These are phyloP conservation scores for Aphaenogaster rudis DNA, from an alignment of 1,140 invertebrate species.

Conservation along the genomic window DNA sequence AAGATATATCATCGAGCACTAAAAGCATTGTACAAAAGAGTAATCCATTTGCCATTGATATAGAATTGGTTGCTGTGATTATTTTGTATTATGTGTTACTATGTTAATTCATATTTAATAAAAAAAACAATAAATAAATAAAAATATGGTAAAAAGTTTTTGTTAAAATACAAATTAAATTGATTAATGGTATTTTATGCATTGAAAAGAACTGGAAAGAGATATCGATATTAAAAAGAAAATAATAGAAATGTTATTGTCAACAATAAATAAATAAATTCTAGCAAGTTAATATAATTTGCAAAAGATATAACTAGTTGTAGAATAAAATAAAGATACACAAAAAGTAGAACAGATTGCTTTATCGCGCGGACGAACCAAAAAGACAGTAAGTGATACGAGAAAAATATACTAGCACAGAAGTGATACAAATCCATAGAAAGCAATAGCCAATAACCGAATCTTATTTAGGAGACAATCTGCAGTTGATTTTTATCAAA, in stretches of 20 bases:
- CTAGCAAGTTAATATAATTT: constrained; percentile 7
- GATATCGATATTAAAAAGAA: background rate
- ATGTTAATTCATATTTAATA: constrained; percentile 39
- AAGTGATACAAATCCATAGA: constrained; percentile 2
- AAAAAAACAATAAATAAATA: constrained; percentile 27
- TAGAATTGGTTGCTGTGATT: constrained; percentile 17
- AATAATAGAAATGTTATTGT: constrained; percentile 41
- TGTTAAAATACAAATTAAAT: constrained; percentile 24
- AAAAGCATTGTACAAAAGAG: constrained; percentile 57
- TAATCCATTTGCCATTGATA: constrained; percentile 32
- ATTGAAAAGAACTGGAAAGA: constrained; percentile 1
- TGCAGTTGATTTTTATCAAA: constrained; percentile 37
- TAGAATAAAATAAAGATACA: constrained; percentile 1
- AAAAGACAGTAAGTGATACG: background rate
- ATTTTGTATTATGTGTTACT: constrained; percentile 30
- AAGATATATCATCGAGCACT: constrained; percentile 30
- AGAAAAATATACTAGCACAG: background rate
- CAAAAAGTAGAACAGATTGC: constrained; percentile 5
- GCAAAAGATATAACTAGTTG: background rate
- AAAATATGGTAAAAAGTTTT: background rate
- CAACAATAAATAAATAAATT: constrained; percentile 7
- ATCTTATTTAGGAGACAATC: constrained; percentile 36
- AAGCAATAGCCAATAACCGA: constrained; percentile 35
- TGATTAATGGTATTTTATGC: background rate
- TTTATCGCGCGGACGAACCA: constrained; percentile 4